Percentiles rank a stretch among this genome's conserved stretches.
These are phyloP conservation scores for Therioaphis trifolii DNA, from an alignment of 2,888 invertebrate species.

Conservation along the genomic window DNA sequence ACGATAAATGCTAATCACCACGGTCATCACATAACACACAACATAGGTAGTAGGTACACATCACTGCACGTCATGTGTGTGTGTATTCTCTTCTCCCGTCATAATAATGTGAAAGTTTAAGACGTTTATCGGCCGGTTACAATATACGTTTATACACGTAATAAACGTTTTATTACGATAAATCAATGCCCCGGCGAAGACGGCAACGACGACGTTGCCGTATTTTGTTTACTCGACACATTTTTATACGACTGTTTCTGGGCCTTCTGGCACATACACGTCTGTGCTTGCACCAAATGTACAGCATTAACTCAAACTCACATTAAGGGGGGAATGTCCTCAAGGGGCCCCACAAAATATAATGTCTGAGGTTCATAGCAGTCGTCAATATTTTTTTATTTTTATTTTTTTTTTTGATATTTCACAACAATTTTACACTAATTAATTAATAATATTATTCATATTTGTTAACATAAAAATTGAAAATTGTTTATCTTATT, in stretches of 20 bases:
- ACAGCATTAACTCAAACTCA: not conserved
- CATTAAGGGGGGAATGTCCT: no score
- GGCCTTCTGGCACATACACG: not conserved
- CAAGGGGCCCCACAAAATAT: no score
- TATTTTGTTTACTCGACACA: conserved; percentile 31
- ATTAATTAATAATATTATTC: no score
- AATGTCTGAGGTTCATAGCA: no score
- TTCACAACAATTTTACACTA: no score
- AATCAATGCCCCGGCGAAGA: conserved; percentile 38
- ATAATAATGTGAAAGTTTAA: conserved; percentile 59
- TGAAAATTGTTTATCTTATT: no score
- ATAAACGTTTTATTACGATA: conserved; percentile 55
- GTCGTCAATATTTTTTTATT: no score
- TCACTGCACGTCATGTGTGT: not conserved
- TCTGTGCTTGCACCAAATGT: not conserved
- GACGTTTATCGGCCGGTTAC: conserved; percentile 26
- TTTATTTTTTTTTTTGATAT: no score
- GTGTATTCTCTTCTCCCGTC: conserved; percentile 21
- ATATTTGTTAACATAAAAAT: no score
- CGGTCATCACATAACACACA: no score
- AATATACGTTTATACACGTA: conserved; percentile 8
- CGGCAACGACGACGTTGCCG: conserved; percentile 34
- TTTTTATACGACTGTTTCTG: conserved; percentile 16
- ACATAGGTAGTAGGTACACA: no score
- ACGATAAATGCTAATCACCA: no score